Base-by-base conservation (phyloP, 2,888 invertebrate genomes). In the Isoperla grammatica region DNA sequence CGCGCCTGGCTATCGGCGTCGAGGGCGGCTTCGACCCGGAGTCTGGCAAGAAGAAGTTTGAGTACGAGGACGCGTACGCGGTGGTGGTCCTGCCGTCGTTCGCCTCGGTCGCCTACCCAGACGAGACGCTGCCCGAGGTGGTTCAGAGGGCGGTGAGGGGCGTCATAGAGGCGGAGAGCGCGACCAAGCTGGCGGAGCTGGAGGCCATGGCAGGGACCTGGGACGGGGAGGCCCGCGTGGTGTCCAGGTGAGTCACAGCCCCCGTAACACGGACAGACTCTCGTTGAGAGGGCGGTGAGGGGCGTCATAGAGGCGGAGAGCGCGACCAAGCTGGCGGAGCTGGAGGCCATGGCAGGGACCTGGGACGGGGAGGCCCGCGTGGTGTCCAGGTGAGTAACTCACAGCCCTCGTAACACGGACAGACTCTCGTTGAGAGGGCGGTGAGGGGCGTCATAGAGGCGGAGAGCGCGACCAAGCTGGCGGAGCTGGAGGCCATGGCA, bases 1-100 rank as follows among this genome's bases (percentile, higher is more conserved):
- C 95, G 0, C 87, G 94, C n/a, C 75, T 97, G 60, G 96, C 96
- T 0, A 96, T 97, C 69, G 96, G 95, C n/a, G 87, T 96, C 11
- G 93, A 95, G 70, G 98, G 95, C 8, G 97, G 97, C 3, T 97
- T 97, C 73, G 88, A 90, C 71, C 86, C 90, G 0, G 85, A 88
- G 67, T 78, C 78, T 9, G 79, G 79, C 23, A 81, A 85, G 64
- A 83, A 86, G 64, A 90, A 90, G 71, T 93, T 81, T 72, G 87
- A 86, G 53, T 88, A 84, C 72, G 86, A 88, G 39, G 90, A 95
- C 67, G 78, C 81, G 61, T 87, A 87, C 71, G 81, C 80, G 64
- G 77, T 96, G 46, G 87, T 94, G 2, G 77, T 95, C 35, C 73
- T 95, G 68, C 95, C 96, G 0, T 81, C 84, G 9, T 88, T 88